phyloP scores from a whole-genome alignment of 2,797 vertebrate genomes.

The Lepidocolaptes lacrymiger region DNA sequence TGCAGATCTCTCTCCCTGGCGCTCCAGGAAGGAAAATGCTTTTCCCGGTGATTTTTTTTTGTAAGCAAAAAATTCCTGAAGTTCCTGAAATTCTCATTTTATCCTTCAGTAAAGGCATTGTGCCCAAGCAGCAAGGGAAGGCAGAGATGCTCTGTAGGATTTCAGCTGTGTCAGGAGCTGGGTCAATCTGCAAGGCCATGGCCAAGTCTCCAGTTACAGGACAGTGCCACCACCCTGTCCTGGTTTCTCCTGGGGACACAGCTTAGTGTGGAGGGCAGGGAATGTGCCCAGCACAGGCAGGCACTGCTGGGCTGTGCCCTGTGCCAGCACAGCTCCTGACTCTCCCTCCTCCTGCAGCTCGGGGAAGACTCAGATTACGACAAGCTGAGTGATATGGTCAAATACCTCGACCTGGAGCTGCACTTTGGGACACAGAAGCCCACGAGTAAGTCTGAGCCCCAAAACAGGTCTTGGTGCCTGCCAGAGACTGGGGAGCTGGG shows the following conservation, averaged over 20 bases:
- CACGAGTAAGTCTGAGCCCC: conserved; percentile 83
- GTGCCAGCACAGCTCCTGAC: background rate
- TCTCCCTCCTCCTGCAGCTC: conserved; percentile 77
- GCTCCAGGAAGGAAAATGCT: rapidly evolving
- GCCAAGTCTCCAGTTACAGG: background rate
- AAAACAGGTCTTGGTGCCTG: background rate
- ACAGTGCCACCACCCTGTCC: background rate
- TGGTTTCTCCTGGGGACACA: background rate
- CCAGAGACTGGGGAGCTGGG: rapidly evolving
- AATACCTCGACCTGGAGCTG: conserved; percentile 94
- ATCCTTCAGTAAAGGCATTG: background rate
- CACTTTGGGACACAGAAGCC: conserved; percentile 95
- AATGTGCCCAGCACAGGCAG: background rate
- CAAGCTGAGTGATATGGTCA: conserved; percentile 98
- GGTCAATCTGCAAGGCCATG: rapidly evolving
- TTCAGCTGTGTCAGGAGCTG: background rate
- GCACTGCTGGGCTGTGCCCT: background rate
- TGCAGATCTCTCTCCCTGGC: background rate
- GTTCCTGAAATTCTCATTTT: background rate
- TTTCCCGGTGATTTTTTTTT: background rate
- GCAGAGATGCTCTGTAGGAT: background rate
- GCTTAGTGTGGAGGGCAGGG: conserved; percentile 65
- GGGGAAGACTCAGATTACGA: conserved; percentile 95
- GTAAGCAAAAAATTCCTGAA: background rate
- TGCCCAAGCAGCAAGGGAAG: background rate